Conservation (phyloP, 2,888 invertebrate genomes). For the Hybos culiciformis region DNA sequence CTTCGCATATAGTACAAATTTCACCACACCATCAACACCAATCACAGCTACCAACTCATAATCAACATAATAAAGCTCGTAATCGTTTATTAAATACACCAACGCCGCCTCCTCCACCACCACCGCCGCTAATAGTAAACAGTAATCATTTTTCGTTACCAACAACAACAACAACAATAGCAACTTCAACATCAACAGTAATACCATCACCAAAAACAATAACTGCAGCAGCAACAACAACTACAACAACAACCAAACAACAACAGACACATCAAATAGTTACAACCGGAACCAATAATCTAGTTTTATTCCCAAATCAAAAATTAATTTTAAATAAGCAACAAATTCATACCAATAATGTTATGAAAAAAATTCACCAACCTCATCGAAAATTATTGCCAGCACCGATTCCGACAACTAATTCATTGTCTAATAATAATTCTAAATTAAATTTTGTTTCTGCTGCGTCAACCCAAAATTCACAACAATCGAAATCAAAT, state of each 20-base stretch:
- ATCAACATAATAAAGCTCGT: constrained; percentile 18
- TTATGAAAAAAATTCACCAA: too few relatives aligned
- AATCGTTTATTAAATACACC: constrained; percentile 11
- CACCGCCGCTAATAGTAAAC: constrained; percentile 8
- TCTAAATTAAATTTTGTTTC: constrained; percentile 4
- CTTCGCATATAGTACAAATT: constrained; percentile 24
- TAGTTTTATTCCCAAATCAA: constrained; percentile 9
- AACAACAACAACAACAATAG: constrained; percentile 3
- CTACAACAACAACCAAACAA: constrained; percentile 4
- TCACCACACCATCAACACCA: constrained; percentile 4
- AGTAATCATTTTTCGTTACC: constrained; percentile 11
- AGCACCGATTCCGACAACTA: too few relatives aligned
- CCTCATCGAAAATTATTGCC: constrained; percentile 12
- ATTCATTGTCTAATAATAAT: constrained; percentile 7
- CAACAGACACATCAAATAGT: constrained; percentile 2
- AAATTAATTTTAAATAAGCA: constrained; percentile 8
- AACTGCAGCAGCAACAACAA: constrained; percentile 1
- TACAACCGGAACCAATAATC: constrained; percentile 1
- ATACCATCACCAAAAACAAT: too few relatives aligned
- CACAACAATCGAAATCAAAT: too few relatives aligned
- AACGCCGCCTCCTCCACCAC: constrained; percentile 10
- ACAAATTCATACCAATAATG: too few relatives aligned
- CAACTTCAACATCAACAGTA: too few relatives aligned
- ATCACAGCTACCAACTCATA: constrained; percentile 18
- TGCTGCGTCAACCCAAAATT: constrained; percentile 4